These are phyloP conservation scores for Thyatira batis DNA, from an alignment of 2,888 invertebrate species.

Conservation along the genomic window DNA sequence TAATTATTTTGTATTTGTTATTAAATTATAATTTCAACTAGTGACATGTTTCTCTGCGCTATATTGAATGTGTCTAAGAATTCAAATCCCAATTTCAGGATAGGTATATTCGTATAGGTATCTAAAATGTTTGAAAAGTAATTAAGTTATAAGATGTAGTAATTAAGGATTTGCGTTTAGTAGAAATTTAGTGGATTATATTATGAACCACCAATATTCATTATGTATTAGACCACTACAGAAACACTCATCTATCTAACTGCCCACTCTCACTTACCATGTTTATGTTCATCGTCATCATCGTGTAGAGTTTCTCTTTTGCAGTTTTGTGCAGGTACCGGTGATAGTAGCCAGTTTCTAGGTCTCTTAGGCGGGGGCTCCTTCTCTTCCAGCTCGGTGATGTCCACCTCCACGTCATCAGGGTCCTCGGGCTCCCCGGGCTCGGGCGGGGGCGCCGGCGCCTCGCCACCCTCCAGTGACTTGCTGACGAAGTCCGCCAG, in stretches of 20 bases:
- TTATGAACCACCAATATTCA: too few species aligned
- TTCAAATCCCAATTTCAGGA: too few species aligned
- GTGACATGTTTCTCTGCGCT: too few species aligned
- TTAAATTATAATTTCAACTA: too few species aligned
- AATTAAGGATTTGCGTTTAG: too few species aligned
- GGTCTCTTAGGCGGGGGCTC: slow-evolving; percentile 65
- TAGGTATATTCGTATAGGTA: too few species aligned
- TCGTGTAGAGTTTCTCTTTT: slow-evolving; percentile 60
- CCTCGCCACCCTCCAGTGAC: slow-evolving; percentile 87
- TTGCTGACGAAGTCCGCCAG: slow-evolving; percentile 95
- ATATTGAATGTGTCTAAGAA: too few species aligned
- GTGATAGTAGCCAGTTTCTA: slow-evolving; percentile 76
- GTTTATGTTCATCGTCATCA: slow-evolving; percentile 72
- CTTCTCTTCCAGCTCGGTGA: slow-evolving; percentile 74
- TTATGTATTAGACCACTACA: too few species aligned
- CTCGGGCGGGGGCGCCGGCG: slow-evolving; percentile 74
- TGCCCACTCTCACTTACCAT: slow-evolving; percentile 62
- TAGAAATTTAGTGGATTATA: too few species aligned
- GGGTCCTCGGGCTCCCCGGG: slow-evolving; percentile 70
- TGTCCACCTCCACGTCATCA: slow-evolving; percentile 74
- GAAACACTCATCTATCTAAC: neutral
- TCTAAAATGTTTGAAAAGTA: too few species aligned
- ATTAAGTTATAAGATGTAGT: too few species aligned
- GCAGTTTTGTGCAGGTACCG: slow-evolving; percentile 61
- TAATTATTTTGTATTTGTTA: too few species aligned